Conservation (phyloP, 2,888 invertebrate genomes). For the Seladonia tumulorum region DNA sequence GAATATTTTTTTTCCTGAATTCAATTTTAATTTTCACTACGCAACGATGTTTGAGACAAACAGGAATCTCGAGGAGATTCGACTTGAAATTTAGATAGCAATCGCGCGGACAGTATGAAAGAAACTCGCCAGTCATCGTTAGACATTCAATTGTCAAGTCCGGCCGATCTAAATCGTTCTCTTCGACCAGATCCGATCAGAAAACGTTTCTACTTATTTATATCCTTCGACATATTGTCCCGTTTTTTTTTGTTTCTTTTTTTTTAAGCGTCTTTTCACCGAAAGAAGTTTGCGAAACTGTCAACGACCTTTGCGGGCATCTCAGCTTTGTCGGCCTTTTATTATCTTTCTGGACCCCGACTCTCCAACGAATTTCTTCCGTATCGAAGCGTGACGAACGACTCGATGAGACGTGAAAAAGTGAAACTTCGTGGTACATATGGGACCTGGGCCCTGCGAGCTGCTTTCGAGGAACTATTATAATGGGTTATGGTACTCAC, state of each 20-base stretch:
- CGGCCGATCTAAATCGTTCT: slow-evolving; percentile 30
- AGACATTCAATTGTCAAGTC: slow-evolving; percentile 23
- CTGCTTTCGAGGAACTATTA: slow-evolving; percentile 62
- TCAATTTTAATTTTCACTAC: neutral
- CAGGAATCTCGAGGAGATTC: neutral
- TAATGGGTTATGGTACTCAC: slow-evolving; percentile 85
- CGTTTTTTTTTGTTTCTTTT: neutral
- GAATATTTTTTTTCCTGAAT: neutral
- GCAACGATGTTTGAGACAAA: neutral
- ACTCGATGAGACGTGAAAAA: slow-evolving; percentile 70
- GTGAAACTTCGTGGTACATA: slow-evolving; percentile 64
- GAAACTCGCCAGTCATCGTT: slow-evolving; percentile 43
- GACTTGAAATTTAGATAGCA: neutral
- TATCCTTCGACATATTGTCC: slow-evolving; percentile 9
- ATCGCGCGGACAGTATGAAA: neutral
- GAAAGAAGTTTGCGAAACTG: slow-evolving; percentile 42
- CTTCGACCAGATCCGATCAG: slow-evolving; percentile 19
- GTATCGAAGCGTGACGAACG: slow-evolving; percentile 68
- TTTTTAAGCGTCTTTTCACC: neutral
- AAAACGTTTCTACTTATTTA: slow-evolving; percentile 16
- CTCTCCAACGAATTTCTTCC: slow-evolving; percentile 57
- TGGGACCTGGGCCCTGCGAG: slow-evolving; percentile 15
- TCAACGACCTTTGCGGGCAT: slow-evolving; percentile 32
- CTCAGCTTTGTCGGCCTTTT: slow-evolving; percentile 57
- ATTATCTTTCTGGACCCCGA: slow-evolving; percentile 51